These are phyloP conservation scores for Agapornis canus DNA, from an alignment of 2,797 vertebrate species.

Conservation along the genomic window DNA sequence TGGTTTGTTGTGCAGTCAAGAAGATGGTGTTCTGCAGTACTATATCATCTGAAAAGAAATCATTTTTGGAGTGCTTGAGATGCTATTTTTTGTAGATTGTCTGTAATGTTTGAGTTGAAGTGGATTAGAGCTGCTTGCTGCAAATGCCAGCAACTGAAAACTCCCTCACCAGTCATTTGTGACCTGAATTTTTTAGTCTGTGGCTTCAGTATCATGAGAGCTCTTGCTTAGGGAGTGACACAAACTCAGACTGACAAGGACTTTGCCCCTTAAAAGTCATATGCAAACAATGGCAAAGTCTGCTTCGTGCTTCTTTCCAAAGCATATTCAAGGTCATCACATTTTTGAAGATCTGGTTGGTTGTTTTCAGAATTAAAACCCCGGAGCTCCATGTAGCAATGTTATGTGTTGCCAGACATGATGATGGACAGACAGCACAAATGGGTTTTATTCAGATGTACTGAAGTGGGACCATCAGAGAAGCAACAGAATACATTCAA, in stretches of 20 bases:
- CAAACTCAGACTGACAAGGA: not conserved
- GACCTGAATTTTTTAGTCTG: not conserved
- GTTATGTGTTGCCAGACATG: not conserved
- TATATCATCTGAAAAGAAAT: not conserved
- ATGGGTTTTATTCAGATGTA: not conserved
- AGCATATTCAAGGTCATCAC: not conserved
- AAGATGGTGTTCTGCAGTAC: not conserved
- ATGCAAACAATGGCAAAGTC: not conserved
- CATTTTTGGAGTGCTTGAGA: not conserved
- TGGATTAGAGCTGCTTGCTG: not conserved
- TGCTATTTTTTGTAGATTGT: not conserved
- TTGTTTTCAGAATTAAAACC: not conserved
- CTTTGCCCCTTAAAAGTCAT: not conserved
- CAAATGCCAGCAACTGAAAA: not conserved
- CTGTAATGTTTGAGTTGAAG: not conserved
- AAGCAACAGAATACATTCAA: not conserved
- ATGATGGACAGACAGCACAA: not conserved
- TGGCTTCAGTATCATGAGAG: not conserved
- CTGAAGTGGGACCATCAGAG: not conserved
- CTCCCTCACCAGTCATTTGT: not conserved
- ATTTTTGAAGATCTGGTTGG: not conserved
- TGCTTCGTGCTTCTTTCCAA: not conserved
- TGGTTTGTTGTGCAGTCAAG: not conserved
- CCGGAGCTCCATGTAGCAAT: not conserved
- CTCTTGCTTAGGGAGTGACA: not conserved